Evolutionary conservation across 1,140 invertebrate genomes (phyloP).

Genomic region (Hypsibius dujardini): DNA sequence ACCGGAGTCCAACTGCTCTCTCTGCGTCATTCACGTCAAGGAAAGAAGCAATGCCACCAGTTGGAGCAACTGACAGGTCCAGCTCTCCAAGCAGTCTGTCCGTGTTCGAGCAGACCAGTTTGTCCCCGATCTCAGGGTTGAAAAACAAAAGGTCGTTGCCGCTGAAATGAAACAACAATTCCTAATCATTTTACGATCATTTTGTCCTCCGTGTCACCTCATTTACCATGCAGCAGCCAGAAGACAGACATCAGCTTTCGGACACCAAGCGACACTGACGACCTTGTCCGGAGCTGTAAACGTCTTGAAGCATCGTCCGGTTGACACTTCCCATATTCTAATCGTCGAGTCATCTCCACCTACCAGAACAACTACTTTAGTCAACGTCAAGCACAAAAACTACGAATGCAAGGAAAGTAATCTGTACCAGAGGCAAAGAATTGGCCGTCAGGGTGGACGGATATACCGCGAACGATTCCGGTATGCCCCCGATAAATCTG

Average conservation of each 20-base stretch:
- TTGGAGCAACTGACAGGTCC: conserved; percentile 26
- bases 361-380: conserved; percentile 22
- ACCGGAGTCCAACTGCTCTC: conserved; percentile 21
- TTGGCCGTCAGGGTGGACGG: conserved; percentile 67
- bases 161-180: conserved; percentile 30
- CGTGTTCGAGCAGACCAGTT: conserved; percentile 53
- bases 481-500: conserved; percentile 64
- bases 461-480: conserved; percentile 65
- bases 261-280: conserved; percentile 75
- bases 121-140: conserved; percentile 68
- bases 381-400: conserved; percentile 14
- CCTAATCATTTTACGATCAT: too few relatives aligned
- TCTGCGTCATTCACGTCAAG: conserved; percentile 38
- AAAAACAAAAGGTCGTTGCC: conserved; percentile 41
- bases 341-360: conserved; percentile 75
- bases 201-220: too few relatives aligned
- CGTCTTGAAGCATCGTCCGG: conserved; percentile 70
- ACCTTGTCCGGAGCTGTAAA: conserved; percentile 55
- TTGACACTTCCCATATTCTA: conserved; percentile 75
- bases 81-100: conserved; percentile 35
- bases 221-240: conserved; percentile 66
- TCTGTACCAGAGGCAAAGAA: conserved; percentile 58
- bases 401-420: background rate
- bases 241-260: conserved; percentile 58
- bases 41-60: conserved; percentile 46